A percentile compares a stretch with the other conserved stretches of the same genome.
phyloP scores from a whole-genome alignment of 2,797 vertebrate species.

The Periophthalmus magnuspinnatus region DNA sequence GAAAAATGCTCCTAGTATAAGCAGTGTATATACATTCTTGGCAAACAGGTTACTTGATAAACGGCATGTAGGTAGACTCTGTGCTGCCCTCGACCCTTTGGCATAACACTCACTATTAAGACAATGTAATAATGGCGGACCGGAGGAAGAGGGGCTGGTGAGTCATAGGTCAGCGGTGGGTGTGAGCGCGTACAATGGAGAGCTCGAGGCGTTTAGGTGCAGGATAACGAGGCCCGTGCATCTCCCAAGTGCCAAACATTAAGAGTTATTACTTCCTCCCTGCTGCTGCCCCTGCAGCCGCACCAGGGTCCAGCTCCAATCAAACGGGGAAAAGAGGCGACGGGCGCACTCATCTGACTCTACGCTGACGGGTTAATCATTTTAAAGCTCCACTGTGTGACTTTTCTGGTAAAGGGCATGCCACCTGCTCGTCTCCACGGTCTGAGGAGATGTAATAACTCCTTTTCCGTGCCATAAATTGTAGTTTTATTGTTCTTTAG shows the following conservation, averaged over 20 bases:
- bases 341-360: conserved; percentile 1
- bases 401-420: no score
- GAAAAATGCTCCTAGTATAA: conserved; percentile 21
- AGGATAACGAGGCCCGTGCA: conserved; percentile 75
- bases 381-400: not conserved
- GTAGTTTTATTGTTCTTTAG: no score
- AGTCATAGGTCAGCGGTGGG: conserved; percentile 80
- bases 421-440: no score
- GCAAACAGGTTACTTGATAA: conserved; percentile 53
- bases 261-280: conserved; percentile 78
- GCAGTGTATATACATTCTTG: conserved; percentile 39
- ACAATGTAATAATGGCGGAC: conserved; percentile 76
- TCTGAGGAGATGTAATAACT: no score
- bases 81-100: conserved; percentile 54
- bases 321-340: conserved; percentile 18
- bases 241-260: conserved; percentile 74
- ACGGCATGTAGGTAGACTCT: conserved; percentile 25
- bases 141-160: conserved; percentile 71
- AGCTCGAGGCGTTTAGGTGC: conserved; percentile 70
- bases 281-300: conserved; percentile 64
- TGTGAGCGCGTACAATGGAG: conserved; percentile 77
- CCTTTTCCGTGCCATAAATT: no score
- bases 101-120: conserved; percentile 64
- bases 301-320: conserved; percentile 38
- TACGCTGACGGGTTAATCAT: not conserved